Conservation (phyloP, 2,113 vertebrate species). For the Paraplagusia blochii region DNA sequence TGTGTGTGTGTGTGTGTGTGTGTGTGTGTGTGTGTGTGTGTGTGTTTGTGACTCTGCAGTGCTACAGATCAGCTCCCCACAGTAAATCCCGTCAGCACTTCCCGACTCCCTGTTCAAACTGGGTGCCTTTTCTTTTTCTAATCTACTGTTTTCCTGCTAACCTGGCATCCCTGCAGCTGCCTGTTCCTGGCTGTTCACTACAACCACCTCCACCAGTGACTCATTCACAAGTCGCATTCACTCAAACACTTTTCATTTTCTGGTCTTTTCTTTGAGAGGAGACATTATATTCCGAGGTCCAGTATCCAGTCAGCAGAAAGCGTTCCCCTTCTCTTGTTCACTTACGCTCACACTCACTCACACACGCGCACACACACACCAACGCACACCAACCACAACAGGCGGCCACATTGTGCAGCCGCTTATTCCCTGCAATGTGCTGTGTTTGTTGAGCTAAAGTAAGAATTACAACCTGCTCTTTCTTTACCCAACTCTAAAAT, state of each 20-base stretch:
- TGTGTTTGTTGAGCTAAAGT: slow-evolving; percentile 24
- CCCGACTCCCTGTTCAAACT: neutral
- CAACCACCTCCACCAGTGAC: neutral
- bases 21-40: too few relatives aligned
- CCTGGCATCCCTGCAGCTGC: neutral
- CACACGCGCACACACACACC: neutral
- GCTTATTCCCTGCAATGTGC: slow-evolving; percentile 19
- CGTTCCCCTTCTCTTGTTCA: slow-evolving; percentile 20
- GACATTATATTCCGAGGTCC: neutral
- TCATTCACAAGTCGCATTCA: neutral
- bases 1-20: too few relatives aligned
- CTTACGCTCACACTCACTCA: slow-evolving; percentile 7
- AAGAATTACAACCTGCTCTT: slow-evolving; percentile 25
- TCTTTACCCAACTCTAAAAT: slow-evolving; percentile 29
- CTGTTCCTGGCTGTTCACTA: neutral
- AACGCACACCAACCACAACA: too few relatives aligned
- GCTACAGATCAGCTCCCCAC: neutral
- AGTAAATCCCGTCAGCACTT: neutral
- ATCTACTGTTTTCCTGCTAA: neutral
- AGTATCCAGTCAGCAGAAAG: neutral
- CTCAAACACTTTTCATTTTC: neutral
- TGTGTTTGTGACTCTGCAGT: neutral
- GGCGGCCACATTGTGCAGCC: too few relatives aligned
- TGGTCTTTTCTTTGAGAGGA: neutral
- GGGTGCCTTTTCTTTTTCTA: neutral